These are phyloP conservation scores for Chamaea fasciata DNA, from an alignment of 2,113 vertebrate genomes.

Conservation along the genomic window DNA sequence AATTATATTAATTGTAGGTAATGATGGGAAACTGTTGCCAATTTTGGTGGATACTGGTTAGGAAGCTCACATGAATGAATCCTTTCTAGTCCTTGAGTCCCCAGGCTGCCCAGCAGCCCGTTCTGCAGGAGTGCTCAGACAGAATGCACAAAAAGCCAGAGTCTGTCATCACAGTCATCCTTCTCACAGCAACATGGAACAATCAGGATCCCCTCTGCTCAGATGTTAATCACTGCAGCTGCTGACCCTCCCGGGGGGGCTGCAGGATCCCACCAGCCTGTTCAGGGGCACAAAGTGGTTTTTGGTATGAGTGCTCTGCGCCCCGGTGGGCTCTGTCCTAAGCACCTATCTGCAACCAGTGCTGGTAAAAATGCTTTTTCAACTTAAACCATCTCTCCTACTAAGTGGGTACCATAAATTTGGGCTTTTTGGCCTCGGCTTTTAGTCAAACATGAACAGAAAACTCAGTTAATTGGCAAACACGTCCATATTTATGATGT, in stretches of 20 bases:
- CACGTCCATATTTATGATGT: not conserved
- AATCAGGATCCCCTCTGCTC: not conserved
- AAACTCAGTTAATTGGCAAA: not conserved
- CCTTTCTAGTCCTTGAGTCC: not conserved
- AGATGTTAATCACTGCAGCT: not conserved
- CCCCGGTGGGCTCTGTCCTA: not conserved
- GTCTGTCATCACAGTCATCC: not conserved
- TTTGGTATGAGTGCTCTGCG: not conserved
- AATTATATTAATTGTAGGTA: conserved; percentile 11
- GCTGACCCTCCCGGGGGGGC: not conserved
- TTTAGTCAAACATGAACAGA: not conserved
- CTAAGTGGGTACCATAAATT: not conserved
- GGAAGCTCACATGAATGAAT: not conserved
- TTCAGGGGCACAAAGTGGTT: not conserved
- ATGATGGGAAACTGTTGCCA: not conserved
- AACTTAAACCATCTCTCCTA: not conserved
- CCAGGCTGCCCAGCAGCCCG: not conserved
- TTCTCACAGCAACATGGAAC: not conserved
- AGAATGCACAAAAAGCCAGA: not conserved
- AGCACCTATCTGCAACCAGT: not conserved
- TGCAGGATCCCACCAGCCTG: not conserved
- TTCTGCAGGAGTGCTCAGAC: not conserved
- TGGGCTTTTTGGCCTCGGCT: not conserved
- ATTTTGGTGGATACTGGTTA: not conserved
- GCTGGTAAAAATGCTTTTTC: not conserved